Base-by-base conservation (phyloP, 1,140 invertebrate genomes). In the Hylyphantes graminicola region DNA sequence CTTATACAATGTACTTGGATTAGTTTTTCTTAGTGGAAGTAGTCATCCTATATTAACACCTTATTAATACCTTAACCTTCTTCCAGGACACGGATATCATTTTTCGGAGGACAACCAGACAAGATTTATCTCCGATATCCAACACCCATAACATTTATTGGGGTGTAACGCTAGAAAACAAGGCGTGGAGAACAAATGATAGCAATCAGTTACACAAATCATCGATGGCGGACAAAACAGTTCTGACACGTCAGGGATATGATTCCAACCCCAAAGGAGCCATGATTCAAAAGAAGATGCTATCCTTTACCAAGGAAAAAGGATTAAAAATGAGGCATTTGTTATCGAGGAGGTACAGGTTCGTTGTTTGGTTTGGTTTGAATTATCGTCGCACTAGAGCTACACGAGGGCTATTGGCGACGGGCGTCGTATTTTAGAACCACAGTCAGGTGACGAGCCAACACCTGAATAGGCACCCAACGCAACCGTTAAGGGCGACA, bases 151-250 rank as follows among this genome's bases (percentile, higher is more conserved):
- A 64, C 74, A 76, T 76, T 64, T 76, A 76, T 76, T 76, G 74
- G 74, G 59, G 74, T 76, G 74, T 76, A 76, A 76, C 74, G 64
- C 51, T 54, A 76, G 74, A 76, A 76, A 76, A 76, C 74, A 76
- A 76, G 74, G 59, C 74, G 59, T 53, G 57, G 35, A 54, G n/a
- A 76, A 76, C 74, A 76, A 76, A 76, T 64, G 74, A 76, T 64
- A 63, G 57, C 74, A 76, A 76, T 76, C 74, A 76, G 57, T 76
- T 64, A 76, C 74, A 76, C 74, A 76, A 76, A 76, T 76, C 74
- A 76, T 76, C 74, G 53, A 51, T 54, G 35, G 59, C 35, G 64
- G 74, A 61, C 74, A 76, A 76, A 61, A 19, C 21, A 63, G 55
- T 76, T 76, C 64, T 76, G 74, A 76, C 74, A 76, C 74, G 61